Evolutionary conservation across 2,113 vertebrate species (phyloP).

Genomic region (Lamprologus ornatipinnis): DNA sequence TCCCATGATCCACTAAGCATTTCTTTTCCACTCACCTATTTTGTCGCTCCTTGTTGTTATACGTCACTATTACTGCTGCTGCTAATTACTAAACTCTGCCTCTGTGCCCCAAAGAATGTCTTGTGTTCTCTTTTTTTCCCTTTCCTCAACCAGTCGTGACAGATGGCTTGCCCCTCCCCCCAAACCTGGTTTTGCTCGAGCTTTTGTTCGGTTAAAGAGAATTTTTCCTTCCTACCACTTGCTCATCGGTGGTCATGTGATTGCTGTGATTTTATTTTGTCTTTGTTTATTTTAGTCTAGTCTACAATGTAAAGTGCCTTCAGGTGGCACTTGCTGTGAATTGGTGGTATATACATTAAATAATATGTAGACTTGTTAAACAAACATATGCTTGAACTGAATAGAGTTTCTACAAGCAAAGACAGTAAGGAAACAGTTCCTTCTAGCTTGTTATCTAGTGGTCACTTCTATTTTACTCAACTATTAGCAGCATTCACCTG

Average conservation of each 20-base stretch:
- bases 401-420: neutral
- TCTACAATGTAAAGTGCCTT: neutral
- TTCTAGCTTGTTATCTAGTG: neutral
- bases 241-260: neutral
- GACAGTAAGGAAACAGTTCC: neutral
- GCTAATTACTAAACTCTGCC: neutral
- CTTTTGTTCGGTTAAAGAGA: neutral
- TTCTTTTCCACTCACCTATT: neutral
- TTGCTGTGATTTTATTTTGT: neutral
- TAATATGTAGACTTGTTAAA: neutral
- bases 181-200: neutral
- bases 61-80: neutral
- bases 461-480: neutral
- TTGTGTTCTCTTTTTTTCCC: neutral
- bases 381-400: neutral
- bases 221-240: neutral
- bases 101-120: neutral
- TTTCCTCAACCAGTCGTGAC: neutral
- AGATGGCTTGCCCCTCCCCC: neutral
- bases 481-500: neutral
- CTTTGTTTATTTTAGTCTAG: neutral
- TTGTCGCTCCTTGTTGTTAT: neutral
- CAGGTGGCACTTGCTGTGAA: neutral
- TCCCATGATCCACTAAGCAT: neutral
- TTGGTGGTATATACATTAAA: neutral